Evolutionary conservation across 1,140 invertebrate genomes (phyloP).

Genomic region (Maniola jurtina): DNA sequence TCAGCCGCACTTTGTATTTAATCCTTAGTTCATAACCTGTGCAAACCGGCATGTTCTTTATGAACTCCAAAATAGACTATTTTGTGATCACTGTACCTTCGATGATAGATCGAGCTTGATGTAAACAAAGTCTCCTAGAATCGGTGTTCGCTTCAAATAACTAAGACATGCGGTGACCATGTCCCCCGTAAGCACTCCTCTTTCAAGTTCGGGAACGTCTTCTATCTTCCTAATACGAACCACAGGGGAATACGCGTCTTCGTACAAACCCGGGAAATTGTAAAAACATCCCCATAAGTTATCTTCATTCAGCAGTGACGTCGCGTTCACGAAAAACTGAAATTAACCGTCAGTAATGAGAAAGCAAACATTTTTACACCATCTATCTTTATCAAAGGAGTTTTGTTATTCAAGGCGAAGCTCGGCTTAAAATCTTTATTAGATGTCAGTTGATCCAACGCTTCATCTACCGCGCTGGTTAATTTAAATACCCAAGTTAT

Average conservation of each 20-base stretch:
- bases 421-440: neutral
- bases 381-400: neutral
- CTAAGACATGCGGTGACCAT: conserved; percentile 58
- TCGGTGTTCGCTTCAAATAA: conserved; percentile 61
- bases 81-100: conserved; percentile 40
- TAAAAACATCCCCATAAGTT: conserved; percentile 70
- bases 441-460: neutral
- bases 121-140: conserved; percentile 60
- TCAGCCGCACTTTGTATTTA: too few species aligned
- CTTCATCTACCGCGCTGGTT: too few species aligned
- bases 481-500: too few species aligned
- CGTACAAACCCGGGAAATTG: conserved; percentile 61
- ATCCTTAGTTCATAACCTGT: too few species aligned
- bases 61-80: too few species aligned
- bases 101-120: conserved; percentile 65
- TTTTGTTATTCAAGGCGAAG: neutral
- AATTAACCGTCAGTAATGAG: conserved; percentile 19
- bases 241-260: conserved; percentile 56
- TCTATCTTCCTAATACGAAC: conserved; percentile 44
- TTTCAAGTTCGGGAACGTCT: conserved; percentile 45
- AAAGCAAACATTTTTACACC: neutral
- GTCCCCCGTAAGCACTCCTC: conserved; percentile 55
- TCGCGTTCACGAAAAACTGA: conserved; percentile 59
- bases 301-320: conserved; percentile 59
- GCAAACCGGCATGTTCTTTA: too few species aligned